Conservation (phyloP, 2,888 invertebrate genomes). For the Agrochola macilenta region DNA sequence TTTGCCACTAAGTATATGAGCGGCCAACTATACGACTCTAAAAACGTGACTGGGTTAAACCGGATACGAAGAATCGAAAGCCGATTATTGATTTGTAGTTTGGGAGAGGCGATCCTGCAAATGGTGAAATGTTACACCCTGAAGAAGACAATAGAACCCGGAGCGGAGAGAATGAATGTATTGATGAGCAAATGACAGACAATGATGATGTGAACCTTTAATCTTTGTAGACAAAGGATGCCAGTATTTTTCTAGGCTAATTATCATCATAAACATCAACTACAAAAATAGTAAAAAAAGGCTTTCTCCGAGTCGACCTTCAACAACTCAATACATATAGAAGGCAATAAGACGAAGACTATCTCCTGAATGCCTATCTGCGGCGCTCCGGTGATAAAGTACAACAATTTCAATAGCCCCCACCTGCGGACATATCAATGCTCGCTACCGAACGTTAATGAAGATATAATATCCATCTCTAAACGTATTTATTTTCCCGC, state of each 20-base stretch:
- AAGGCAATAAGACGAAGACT: slow-evolving; percentile 79
- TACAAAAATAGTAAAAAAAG: slow-evolving; percentile 31
- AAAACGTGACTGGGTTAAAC: not conserved
- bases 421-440: slow-evolving; percentile 89
- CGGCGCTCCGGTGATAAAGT: slow-evolving; percentile 84
- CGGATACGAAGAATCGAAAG: not conserved
- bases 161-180: not conserved
- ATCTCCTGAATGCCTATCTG: slow-evolving; percentile 74
- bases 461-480: slow-evolving; percentile 90
- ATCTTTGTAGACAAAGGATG: not conserved
- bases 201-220: not conserved
- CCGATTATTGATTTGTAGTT: not conserved
- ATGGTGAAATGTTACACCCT: not conserved
- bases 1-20: not conserved
- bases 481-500: slow-evolving; percentile 87
- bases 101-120: not conserved
- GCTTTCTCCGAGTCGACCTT: slow-evolving; percentile 50
- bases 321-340: slow-evolving; percentile 63
- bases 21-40: not conserved
- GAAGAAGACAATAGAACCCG: not conserved
- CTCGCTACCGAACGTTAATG: slow-evolving; percentile 86
- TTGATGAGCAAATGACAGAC: not conserved
- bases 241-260: not conserved
- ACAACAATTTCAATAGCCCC: slow-evolving; percentile 88
- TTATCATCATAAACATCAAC: slow-evolving; percentile 28